Evolutionary conservation across 2,888 invertebrate genomes (phyloP).

Genomic region (Sinodicranocentrus sp.): DNA sequence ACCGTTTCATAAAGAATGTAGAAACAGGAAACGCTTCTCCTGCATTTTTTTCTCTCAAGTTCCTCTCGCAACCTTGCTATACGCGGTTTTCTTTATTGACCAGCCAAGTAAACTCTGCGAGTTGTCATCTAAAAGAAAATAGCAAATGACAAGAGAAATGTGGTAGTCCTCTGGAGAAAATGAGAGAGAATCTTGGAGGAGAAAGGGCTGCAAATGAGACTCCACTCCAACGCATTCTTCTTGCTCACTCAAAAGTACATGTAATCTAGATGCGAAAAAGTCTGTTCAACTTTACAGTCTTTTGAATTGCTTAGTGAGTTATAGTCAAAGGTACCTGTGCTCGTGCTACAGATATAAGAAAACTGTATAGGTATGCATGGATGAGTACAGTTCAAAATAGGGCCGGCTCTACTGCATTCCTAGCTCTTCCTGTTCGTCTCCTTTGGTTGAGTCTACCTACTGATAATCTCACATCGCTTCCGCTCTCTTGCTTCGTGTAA

Average conservation of each 20-base stretch:
- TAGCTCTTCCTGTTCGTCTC: no score
- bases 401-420: no score
- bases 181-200: not conserved
- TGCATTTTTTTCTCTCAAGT: not conserved
- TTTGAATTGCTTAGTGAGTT: not conserved
- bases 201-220: not conserved
- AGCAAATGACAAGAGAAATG: slow-evolving; percentile 63
- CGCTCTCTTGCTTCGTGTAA: not conserved
- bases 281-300: not conserved
- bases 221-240: not conserved
- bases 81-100: slow-evolving; percentile 14
- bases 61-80: no score
- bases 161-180: slow-evolving; percentile 38
- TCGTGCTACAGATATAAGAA: not conserved
- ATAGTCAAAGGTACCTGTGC: no score
- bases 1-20: not conserved
- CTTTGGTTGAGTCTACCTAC: not conserved
- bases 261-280: slow-evolving; percentile 28
- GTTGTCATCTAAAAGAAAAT: slow-evolving; percentile 56
- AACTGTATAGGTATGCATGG: not conserved
- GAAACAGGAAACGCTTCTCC: not conserved
- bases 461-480: not conserved
- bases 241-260: slow-evolving; percentile 11
- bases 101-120: slow-evolving; percentile 43
- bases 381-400: no score